Evolutionary conservation across 2,797 vertebrate genomes (phyloP).

Genomic region (Phalanger gymnotis): DNA sequence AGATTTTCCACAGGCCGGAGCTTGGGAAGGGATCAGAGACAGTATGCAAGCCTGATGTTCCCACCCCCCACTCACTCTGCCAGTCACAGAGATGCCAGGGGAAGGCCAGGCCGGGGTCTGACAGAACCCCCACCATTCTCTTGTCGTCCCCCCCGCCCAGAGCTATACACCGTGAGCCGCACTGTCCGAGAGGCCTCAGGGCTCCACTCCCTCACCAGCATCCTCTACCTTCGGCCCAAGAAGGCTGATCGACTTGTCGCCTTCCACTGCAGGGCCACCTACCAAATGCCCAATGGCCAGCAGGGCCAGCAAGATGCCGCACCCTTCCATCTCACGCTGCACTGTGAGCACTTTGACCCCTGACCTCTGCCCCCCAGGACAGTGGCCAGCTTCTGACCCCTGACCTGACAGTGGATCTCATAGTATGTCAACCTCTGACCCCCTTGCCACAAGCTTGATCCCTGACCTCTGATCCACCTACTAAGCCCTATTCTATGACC

Average conservation of each 20-base stretch:
- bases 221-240: conserved; percentile 86
- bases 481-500: background rate
- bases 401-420: background rate
- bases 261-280: conserved; percentile 89
- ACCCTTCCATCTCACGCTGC: conserved; percentile 86
- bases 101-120: fast-evolving
- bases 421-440: background rate
- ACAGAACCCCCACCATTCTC: fast-evolving
- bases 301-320: conserved; percentile 82
- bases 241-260: conserved; percentile 87
- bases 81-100: background rate
- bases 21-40: background rate
- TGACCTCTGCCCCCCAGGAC: background rate
- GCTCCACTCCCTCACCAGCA: conserved; percentile 87
- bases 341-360: conserved; percentile 86
- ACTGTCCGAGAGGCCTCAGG: conserved; percentile 90
- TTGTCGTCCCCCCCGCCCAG: conserved; percentile 74
- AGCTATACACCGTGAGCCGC: conserved; percentile 85
- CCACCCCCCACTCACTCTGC: background rate
- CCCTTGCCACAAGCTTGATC: background rate
- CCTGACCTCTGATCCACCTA: background rate
- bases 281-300: conserved; percentile 81
- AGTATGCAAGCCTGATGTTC: fast-evolving
- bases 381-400: background rate
- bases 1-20: background rate